phyloP scores from a whole-genome alignment of 2,113 vertebrate species.

The Phaethornis superciliosus region DNA sequence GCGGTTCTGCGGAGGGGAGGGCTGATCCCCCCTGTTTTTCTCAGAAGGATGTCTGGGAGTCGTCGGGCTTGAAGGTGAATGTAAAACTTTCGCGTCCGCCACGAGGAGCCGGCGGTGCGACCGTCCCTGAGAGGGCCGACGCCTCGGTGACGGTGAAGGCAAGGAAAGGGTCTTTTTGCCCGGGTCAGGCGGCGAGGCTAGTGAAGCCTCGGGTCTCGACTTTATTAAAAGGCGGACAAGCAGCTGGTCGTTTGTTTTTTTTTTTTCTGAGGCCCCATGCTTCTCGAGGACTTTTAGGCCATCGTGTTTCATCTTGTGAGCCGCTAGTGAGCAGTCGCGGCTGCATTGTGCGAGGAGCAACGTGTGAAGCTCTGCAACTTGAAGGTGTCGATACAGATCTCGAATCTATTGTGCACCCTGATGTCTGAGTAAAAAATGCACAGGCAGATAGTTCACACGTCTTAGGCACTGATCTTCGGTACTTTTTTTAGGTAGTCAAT shows the following conservation, averaged over 20 bases:
- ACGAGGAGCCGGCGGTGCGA: neutral
- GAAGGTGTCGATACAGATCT: neutral
- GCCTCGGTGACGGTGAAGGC: neutral
- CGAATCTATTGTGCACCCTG: neutral
- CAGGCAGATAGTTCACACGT: neutral
- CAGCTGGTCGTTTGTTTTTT: neutral
- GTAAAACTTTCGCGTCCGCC: neutral
- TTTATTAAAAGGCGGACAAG: neutral
- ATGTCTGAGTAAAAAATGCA: neutral
- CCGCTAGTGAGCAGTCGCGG: neutral
- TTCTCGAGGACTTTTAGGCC: neutral
- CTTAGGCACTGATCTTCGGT: fast-evolving
- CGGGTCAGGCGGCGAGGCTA: neutral
- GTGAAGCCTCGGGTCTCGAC: neutral
- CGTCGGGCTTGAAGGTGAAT: neutral
- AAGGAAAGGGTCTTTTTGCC: neutral
- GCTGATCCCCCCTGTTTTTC: neutral
- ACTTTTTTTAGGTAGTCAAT: neutral
- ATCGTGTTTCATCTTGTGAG: neutral
- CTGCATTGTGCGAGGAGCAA: neutral
- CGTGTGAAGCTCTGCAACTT: neutral
- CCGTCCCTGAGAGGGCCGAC: neutral
- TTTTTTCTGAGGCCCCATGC: neutral
- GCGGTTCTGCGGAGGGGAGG: neutral
- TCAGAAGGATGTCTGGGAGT: neutral